Base-by-base conservation (phyloP, 2,113 vertebrate genomes). In the Mus spicilegus region DNA sequence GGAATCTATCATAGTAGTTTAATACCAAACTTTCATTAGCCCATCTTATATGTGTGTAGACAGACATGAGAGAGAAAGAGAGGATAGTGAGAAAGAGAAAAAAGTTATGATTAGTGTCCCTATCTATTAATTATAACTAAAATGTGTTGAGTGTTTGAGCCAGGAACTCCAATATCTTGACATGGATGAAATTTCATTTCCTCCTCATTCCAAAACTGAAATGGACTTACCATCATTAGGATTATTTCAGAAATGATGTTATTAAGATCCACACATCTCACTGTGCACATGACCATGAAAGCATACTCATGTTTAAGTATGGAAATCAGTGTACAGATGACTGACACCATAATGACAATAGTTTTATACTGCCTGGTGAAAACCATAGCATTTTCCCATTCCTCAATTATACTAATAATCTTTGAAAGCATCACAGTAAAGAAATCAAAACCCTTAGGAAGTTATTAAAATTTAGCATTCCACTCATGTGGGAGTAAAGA, bases 341-440 rank as follows among this genome's bases (percentile, higher is more conserved):
- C 36, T 81, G 77, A 94, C 76, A 87, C 49, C 61, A 54, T 92
- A 93, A 3, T 39, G 91, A 86, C 17, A 51, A 89, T 16, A 89
- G 67, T 51, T 95, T 91, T 92, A 93, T 13, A 72, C 33, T 91
- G 90, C 87, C 20, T 87, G 28, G 22, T 61, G 90, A 96, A 95
- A 95, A 65, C 17, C 77, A 2, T 70, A 89, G 91, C 63, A 92
- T 89, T 96, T 95, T 89, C 30, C 89, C 78, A 90, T 95, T 95
- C 16, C 33, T 93, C 94, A 97, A 94, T 95, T 95, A 84, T 80
- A 94, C 67, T 94, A 28, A 36, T 80, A 95, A 96, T 97, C 69
- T 96, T 92, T 96, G 73, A 97, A 97, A 94, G 36, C 42, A 87
- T 80, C 73, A 95, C 49, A 98, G 91, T 93, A 86, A 94, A 96